Base-by-base conservation (phyloP, 1,140 invertebrate species). In the Trichonephila clavata region DNA sequence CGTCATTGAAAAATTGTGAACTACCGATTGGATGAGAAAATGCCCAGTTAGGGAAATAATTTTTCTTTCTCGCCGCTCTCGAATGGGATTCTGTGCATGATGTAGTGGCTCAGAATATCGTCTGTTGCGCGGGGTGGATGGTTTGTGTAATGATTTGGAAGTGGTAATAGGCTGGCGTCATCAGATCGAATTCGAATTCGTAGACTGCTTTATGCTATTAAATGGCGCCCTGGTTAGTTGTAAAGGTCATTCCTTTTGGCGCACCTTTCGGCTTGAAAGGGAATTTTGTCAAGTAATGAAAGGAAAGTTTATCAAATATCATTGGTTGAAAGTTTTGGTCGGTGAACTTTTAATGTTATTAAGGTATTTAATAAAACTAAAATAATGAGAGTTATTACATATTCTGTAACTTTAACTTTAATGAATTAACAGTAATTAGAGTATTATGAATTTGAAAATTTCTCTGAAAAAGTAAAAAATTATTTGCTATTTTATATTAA, bases 31-130 rank as follows among this genome's bases (percentile, higher is more conserved):
- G 43, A 60, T 61, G 84, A 57, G 71, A 81, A 81, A 80, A 80
- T 71, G 57, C 65, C 71, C 71, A 57, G 65, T 90, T 90, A 80
- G 43, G 39, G 83, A 83, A 92, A 86, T 92, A 63, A 92, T 92
- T 92, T 92, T 84, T 80, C 81, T 87, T 87, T 63, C 87, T 77
- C 87, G 13, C 14, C 24, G 16, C n/a, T 84, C 77, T 92, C 60
- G 16, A 90, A 57, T 10, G 60, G 20, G 59, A 16, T 63, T 77
- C 71, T 32, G 71, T 20, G 71, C 71, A 39, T 77, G 81, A 59
- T 57, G 43, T 21, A 83, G 43, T 20, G 81, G 81, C 14, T 20
- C 32, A 21, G 81, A 50, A n/a, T 83, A 32, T 32, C 71, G 71
- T 77, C 27, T 77, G 18, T 18, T 16, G 71, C 71, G 32, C 71